Percentiles rank a stretch among this genome's conserved stretches.
Conservation (phyloP, 1,140 invertebrate species). For the Protaetia brevitarsis region DNA sequence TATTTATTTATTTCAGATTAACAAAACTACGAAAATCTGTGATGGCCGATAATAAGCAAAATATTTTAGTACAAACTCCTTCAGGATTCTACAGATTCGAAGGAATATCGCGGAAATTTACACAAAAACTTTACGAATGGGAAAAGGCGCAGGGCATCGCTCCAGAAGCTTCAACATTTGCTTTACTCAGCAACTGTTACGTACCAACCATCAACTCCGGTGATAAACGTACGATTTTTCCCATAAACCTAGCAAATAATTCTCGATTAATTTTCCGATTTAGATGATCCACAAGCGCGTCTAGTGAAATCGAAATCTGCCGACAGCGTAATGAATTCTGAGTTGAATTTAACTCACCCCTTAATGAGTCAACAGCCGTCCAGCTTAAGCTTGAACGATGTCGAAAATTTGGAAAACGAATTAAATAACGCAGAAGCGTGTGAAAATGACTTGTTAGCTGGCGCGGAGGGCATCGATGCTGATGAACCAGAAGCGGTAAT, state of each 20-base stretch:
- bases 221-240: conserved; percentile 3
- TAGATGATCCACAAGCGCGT: too few relatives aligned
- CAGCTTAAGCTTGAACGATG: conserved; percentile 68
- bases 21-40: conserved; percentile 61
- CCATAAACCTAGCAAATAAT: not conserved
- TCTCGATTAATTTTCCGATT: too few relatives aligned
- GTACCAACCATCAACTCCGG: conserved; percentile 34
- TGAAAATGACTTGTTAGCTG: conserved; percentile 34
- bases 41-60: conserved; percentile 57
- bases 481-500: conserved; percentile 63
- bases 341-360: conserved; percentile 28
- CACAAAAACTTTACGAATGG: conserved; percentile 86
- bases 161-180: conserved; percentile 77
- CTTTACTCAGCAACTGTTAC: conserved; percentile 63
- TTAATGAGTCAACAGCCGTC: conserved; percentile 61
- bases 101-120: conserved; percentile 84
- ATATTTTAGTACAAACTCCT: conserved; percentile 76
- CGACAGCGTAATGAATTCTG: conserved; percentile 20
- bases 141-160: conserved; percentile 79
- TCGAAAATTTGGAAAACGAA: conserved; percentile 58
- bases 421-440: conserved; percentile 42
- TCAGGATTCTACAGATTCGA: conserved; percentile 78
- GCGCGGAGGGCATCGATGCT: conserved; percentile 25
- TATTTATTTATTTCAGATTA: conserved; percentile 52
- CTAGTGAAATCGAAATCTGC: conserved; percentile 20